Evolutionary conservation across 2,888 invertebrate species (phyloP).

Genomic region (Agapetus fuscipes): DNA sequence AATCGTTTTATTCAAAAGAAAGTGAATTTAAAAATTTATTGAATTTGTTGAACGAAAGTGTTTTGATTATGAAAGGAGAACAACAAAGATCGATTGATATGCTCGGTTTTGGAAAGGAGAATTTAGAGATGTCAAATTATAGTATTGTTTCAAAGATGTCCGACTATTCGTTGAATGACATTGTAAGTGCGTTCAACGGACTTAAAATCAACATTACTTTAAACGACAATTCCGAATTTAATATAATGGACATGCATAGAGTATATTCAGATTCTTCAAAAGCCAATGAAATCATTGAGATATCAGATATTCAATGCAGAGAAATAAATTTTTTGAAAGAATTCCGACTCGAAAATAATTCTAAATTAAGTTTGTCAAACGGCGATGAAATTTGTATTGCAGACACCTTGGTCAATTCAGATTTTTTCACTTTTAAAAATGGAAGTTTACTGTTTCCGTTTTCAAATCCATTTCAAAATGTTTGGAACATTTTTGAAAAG

Average conservation of each 20-base stretch:
- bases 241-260: neutral
- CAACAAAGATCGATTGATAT: slow-evolving; percentile 4
- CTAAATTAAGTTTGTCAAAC: too few relatives aligned
- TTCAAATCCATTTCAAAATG: too few relatives aligned
- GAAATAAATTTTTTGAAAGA: neutral
- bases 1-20: slow-evolving; percentile 3
- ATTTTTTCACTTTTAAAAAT: too few relatives aligned
- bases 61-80: slow-evolving; percentile 9
- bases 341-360: too few relatives aligned
- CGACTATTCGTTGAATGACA: too few relatives aligned
- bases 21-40: slow-evolving; percentile 5
- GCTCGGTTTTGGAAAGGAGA: slow-evolving; percentile 7
- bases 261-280: neutral
- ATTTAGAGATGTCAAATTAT: too few relatives aligned
- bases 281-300: neutral
- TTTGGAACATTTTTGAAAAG: too few relatives aligned
- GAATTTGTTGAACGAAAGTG: slow-evolving; percentile 6
- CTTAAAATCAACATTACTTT: too few relatives aligned
- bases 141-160: too few relatives aligned
- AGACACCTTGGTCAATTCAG: slow-evolving; percentile 3
- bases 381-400: slow-evolving; percentile 8
- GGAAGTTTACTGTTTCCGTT: too few relatives aligned
- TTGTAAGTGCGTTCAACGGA: too few relatives aligned
- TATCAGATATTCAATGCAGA: neutral
- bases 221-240: neutral